Evolutionary conservation across 1,140 invertebrate genomes (phyloP), one percentile per base, ranked within the genome.

Genomic region (Wasmannia auropunctata): DNA sequence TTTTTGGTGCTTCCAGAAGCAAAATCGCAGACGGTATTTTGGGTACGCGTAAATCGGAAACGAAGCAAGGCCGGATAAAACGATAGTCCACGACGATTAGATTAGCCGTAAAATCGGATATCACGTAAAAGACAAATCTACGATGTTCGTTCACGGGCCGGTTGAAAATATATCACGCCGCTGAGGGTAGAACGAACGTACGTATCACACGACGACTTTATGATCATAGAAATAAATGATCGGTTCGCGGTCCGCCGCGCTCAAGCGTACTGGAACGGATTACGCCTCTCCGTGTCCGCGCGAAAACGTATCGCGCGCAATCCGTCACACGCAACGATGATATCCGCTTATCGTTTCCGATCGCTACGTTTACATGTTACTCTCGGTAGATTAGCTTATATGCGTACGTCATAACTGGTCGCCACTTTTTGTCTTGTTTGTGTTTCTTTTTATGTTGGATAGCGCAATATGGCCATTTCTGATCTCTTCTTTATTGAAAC

Each of bases 71-170:
- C 7, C 22, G 25, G 25, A 19, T 49, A 51, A 14, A 79, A 43
- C 31, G 37, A 25, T 34, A 34, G 25, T 46, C 31, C 46, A 25
- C 31, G 81, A 16, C 62, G 74, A 83, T 88, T 88, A 90, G 63
- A 88, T 88, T 79, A 84, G 54, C 72, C 74, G 72, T 91, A 91
- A 90, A 91, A 90, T 91, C 77, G 86, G 79, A 88, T 85, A 74
- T 31, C 56, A 25, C 22, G 25, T 2, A 60, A 75, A 75, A 88
- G 84, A 86, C 77, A 89, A 75, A 88, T 90, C 89, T 86, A 58
- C 31, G 58, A 84, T 84, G 63, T 84, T 69, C 70, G 54, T 22
- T 90, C 83, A 77, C 81, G 31, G 31, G 7, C 19, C 51, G 31
- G 31, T 28, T 28, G n/a, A 14, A 75, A 49, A 69, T 87, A 84